These are phyloP conservation scores for Melanchra persicariae DNA, from an alignment of 2,888 invertebrate species.

Conservation along the genomic window DNA sequence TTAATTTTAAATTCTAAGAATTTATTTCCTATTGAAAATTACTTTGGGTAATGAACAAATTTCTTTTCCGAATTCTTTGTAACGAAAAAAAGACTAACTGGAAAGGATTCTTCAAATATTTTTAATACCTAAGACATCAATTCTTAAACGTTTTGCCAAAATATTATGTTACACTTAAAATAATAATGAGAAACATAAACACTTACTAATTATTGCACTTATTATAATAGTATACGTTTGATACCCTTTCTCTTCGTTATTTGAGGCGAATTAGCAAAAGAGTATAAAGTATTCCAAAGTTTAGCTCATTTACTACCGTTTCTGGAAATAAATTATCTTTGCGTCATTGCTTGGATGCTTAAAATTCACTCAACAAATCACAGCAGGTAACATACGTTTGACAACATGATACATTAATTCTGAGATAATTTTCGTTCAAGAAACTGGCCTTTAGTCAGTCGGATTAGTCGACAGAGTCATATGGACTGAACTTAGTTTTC, in stretches of 20 bases:
- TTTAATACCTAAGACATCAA: conserved; percentile 28
- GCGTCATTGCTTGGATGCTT: background rate
- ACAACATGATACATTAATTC: background rate
- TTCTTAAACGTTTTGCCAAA: conserved; percentile 1
- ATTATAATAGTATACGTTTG: conserved; percentile 67
- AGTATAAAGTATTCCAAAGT: conserved; percentile 77
- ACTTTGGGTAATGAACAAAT: background rate
- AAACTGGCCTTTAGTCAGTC: conserved; percentile 36
- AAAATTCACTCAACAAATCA: background rate
- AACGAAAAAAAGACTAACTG: background rate
- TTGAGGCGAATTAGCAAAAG: conserved; percentile 76
- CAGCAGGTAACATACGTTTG: background rate
- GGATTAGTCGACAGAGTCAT: conserved; percentile 31
- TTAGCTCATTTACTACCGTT: conserved; percentile 13
- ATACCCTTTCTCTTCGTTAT: conserved; percentile 81
- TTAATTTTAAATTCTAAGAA: background rate
- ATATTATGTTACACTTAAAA: conserved; percentile 45
- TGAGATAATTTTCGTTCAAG: background rate
- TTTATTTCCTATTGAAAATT: background rate
- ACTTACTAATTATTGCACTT: conserved; percentile 62
- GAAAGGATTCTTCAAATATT: conserved; percentile 9
- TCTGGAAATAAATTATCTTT: background rate
- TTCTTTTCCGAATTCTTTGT: background rate
- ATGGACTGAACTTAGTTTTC: conserved; percentile 9
- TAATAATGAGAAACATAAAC: conserved; percentile 44